Evolutionary conservation across 1,140 invertebrate species (phyloP), one percentile per base, ranked within the genome.

Genomic region (Zaprionus kolodkinae): DNA sequence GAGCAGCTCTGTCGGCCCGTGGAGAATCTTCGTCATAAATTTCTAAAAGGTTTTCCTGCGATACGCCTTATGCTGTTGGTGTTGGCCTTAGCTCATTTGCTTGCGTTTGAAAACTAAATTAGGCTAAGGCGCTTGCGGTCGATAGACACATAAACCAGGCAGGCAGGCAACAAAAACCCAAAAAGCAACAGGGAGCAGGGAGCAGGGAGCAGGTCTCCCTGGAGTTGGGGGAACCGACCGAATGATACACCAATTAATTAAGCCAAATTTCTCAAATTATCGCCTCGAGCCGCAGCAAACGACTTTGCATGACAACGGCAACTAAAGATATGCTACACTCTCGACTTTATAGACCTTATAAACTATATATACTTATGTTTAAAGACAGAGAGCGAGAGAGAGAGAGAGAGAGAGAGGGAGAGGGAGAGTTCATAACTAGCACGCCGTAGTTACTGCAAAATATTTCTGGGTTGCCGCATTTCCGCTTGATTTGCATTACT

Each of bases 401-500:
- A 21, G 21, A 21, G 21, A 21, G 21, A 2, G 21, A 21, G 21
- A 21, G 21, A 21, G 21, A 21, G 21, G 2, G 21, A 21, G 21
- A 21, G 21, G 2, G 21, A 63, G 69, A 63, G 69, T 57, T 79
- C 83, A 79, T 83, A 88, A 84, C 80, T 72, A 35, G 27, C 27
- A 21, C 21, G 21, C 21, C 21, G 21, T 21, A 21, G 21, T 21
- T 21, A 21, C 21, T 27, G 13, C 68, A 52, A 64, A 52, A 68
- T 27, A 57, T 77, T 80, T 61, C 50, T 71, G 72, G 63, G 61
- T 54, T 50, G 38, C 69, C 81, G 75, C 85, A 91, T 91, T 91
- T 90, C 87, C 87, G 77, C 79, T 72, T 91, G 80, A 91, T 91
- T 91, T 91, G 80, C 85, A 91, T 91, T 80, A 74, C 80, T 79